These are phyloP conservation scores for Silurus asotus DNA, from an alignment of 2,113 vertebrate species.

Conservation along the genomic window DNA sequence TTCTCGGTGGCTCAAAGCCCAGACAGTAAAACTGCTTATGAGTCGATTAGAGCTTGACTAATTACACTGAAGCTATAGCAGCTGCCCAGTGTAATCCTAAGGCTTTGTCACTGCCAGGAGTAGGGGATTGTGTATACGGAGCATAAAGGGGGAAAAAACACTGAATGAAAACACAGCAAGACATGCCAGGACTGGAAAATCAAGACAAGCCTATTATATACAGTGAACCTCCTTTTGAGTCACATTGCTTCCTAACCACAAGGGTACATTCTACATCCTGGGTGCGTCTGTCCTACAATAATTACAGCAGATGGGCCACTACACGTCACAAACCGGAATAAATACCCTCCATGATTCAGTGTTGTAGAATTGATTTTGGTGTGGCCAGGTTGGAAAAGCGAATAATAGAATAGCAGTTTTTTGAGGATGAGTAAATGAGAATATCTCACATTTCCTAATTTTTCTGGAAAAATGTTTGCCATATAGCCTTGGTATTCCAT, in stretches of 20 bases:
- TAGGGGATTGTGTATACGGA: not conserved
- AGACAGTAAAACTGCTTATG: constrained; percentile 31
- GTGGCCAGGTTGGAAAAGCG: not conserved
- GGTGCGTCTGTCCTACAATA: constrained; percentile 19
- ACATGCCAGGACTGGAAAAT: constrained; percentile 35
- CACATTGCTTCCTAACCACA: constrained; percentile 20
- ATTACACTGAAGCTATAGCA: constrained; percentile 15
- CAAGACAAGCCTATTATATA: constrained; percentile 43
- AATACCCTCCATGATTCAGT: not conserved
- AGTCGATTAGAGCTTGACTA: constrained; percentile 36
- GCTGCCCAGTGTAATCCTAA: constrained; percentile 19
- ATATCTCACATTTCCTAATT: not conserved
- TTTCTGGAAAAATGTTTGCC: not conserved
- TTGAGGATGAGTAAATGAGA: not conserved
- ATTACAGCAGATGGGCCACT: not conserved
- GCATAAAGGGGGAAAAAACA: not conserved
- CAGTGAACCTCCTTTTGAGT: constrained; percentile 22
- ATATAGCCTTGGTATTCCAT: no score
- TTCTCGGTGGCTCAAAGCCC: not conserved
- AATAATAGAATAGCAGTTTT: not conserved
- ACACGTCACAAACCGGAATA: not conserved
- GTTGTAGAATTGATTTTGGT: not conserved
- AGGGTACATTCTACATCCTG: constrained; percentile 39
- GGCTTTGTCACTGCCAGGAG: constrained; percentile 4
- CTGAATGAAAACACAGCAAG: not conserved